phyloP scores from a whole-genome alignment of 2,113 vertebrate genomes.

The Oxygymnocypris stewartii region DNA sequence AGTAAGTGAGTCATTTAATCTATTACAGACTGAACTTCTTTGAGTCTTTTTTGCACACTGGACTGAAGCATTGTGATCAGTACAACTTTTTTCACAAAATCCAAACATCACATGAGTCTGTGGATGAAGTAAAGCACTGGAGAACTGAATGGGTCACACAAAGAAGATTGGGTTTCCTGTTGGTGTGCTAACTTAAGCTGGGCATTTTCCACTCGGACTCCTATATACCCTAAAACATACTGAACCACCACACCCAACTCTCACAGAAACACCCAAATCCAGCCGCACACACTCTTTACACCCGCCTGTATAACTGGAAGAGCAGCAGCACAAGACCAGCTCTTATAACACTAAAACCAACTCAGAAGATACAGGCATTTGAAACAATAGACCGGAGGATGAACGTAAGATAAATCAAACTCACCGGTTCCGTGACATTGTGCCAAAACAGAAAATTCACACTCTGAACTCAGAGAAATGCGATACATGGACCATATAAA shows the following conservation, averaged over 20 bases:
- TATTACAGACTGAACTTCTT: not conserved
- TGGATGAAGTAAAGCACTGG: not conserved
- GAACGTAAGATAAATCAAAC: not conserved
- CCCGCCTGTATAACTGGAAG: not conserved
- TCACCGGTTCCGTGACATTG: not conserved
- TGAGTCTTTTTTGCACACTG: not conserved
- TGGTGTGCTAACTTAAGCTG: slow-evolving; percentile 40
- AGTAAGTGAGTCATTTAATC: not conserved
- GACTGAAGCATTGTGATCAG: not conserved
- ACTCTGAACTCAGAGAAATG: not conserved
- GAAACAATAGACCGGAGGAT: not conserved
- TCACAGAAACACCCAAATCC: slow-evolving; percentile 29
- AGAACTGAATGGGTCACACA: not conserved
- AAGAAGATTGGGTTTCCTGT: slow-evolving; percentile 1
- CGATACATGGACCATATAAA: not conserved
- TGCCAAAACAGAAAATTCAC: not conserved
- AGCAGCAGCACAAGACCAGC: not conserved
- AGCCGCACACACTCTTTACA: not conserved
- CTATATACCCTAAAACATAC: slow-evolving; percentile 18
- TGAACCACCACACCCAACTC: slow-evolving; percentile 38
- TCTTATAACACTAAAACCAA: slow-evolving; percentile 6
- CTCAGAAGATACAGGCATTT: not conserved
- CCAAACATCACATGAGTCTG: not conserved
- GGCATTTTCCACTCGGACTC: slow-evolving; percentile 40
- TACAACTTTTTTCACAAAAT: not conserved